Conservation (phyloP, 1,140 invertebrate species). For the Ips typographus region DNA sequence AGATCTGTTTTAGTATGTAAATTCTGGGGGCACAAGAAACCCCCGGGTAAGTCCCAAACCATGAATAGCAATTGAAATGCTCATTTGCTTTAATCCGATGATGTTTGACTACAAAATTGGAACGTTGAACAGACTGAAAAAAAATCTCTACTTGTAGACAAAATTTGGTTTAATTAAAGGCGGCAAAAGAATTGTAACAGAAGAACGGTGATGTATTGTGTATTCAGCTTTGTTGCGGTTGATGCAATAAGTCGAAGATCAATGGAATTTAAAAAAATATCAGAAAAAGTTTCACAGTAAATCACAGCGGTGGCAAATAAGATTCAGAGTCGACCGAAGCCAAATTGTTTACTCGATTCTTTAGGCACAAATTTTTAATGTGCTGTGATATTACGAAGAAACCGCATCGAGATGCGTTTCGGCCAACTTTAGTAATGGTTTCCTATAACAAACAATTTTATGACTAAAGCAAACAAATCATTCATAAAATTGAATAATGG, state of each 20-base stretch:
- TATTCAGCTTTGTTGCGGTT: too few species aligned
- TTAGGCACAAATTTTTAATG: constrained; percentile 34
- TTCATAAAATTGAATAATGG: constrained; percentile 37
- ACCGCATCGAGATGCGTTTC: constrained; percentile 28
- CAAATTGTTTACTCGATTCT: constrained; percentile 34
- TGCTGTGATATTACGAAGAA: constrained; percentile 27
- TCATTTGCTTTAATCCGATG: constrained; percentile 33
- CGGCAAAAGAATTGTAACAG: too few species aligned
- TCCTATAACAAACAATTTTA: constrained; percentile 33
- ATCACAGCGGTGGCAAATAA: constrained; percentile 12
- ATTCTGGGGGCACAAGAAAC: constrained; percentile 46
- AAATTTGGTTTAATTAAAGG: too few species aligned
- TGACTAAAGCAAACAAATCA: constrained; percentile 37
- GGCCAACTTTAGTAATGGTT: constrained; percentile 31
- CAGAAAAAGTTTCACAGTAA: constrained; percentile 13
- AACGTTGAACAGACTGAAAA: constrained; percentile 10
- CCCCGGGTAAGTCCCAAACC: constrained; percentile 48
- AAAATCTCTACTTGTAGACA: too few species aligned
- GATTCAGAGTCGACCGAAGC: constrained; percentile 14
- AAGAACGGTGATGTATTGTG: too few species aligned
- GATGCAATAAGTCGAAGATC: not conserved
- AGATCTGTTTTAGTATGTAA: constrained; percentile 51
- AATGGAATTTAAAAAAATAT: not conserved
- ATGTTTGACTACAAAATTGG: constrained; percentile 42
- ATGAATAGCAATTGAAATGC: constrained; percentile 49